Evolutionary conservation across 2,113 vertebrate genomes (phyloP).

Genomic region (Sorex araneus): DNA sequence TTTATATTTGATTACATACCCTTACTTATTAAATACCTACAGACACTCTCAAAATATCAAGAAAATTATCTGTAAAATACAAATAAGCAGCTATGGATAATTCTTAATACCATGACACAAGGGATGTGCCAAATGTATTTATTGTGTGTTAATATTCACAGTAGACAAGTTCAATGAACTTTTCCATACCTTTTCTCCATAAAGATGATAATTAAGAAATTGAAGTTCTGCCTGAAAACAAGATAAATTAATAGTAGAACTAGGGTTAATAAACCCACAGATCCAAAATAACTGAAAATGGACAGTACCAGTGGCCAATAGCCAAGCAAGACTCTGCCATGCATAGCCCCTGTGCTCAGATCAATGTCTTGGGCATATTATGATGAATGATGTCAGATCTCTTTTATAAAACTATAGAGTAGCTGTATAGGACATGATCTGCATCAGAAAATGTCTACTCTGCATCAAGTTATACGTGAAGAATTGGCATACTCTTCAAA

Average conservation of each 20-base stretch:
- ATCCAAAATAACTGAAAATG: background rate
- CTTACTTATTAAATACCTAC: background rate
- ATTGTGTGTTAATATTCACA: background rate
- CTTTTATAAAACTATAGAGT: background rate
- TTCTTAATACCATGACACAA: conserved; percentile 24
- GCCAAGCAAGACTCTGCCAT: background rate
- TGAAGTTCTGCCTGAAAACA: conserved; percentile 35
- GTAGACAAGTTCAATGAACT: background rate
- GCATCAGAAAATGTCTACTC: background rate
- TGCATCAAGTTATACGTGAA: background rate
- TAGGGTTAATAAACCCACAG: background rate
- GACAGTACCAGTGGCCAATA: background rate
- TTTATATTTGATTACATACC: background rate
- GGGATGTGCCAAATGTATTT: background rate
- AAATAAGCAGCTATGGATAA: background rate
- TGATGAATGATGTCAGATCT: too few species aligned
- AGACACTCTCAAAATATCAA: conserved; percentile 20
- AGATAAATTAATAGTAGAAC: background rate
- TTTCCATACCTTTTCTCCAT: background rate
- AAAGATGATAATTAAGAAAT: conserved; percentile 36
- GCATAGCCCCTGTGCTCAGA: background rate
- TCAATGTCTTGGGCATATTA: background rate
- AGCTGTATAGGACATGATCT: background rate
- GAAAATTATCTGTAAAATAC: conserved; percentile 48
- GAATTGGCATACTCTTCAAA: conserved; percentile 6